A percentile compares a stretch with the other conserved stretches of the same genome.
Evolutionary conservation across 2,888 invertebrate genomes (phyloP).

Genomic region (Trisateles emortualis): DNA sequence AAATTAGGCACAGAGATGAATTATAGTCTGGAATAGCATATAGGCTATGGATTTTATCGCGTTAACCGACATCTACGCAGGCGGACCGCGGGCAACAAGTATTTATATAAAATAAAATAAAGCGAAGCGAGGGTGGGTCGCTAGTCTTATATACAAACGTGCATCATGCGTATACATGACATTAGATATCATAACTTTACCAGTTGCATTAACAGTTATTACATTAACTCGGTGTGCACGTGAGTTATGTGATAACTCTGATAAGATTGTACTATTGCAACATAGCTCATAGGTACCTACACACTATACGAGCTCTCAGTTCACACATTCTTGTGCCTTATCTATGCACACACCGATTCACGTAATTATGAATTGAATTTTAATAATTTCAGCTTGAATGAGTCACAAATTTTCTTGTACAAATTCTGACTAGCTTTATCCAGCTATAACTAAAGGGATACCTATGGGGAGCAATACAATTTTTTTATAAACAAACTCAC

Average conservation of each 20-base stretch:
- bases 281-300: background rate
- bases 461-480: too few species aligned
- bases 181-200: background rate
- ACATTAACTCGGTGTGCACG: background rate
- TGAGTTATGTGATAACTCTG: constrained; percentile 9
- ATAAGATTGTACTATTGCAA: constrained; percentile 32
- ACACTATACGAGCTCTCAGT: too few species aligned
- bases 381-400: background rate
- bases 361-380: constrained; percentile 2
- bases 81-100: too few species aligned
- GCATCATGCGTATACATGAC: background rate
- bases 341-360: constrained; percentile 12
- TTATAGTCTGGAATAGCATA: too few species aligned
- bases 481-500: too few species aligned
- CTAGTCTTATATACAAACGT: too few species aligned
- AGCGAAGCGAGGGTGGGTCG: too few species aligned
- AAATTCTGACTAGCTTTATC: background rate
- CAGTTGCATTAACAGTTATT: background rate
- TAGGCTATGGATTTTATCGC: too few species aligned
- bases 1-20: too few species aligned
- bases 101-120: too few species aligned
- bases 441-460: background rate
- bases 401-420: too few species aligned
- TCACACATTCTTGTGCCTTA: constrained; percentile 11
- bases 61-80: too few species aligned